Evolutionary conservation across 2,888 invertebrate species (phyloP).

Genomic region (Oeneis ivallda): DNA sequence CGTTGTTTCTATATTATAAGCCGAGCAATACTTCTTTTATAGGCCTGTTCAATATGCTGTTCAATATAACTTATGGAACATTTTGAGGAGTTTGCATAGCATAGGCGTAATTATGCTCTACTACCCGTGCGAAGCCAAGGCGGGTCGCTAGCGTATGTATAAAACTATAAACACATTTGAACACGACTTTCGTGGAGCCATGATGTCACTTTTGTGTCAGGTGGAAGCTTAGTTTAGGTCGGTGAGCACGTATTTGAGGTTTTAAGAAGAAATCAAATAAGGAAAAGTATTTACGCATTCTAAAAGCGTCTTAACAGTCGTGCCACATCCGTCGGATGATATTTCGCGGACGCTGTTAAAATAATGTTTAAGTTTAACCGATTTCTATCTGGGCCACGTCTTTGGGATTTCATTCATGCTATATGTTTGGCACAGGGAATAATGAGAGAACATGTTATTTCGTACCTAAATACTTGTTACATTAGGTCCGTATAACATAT

Average conservation of each 20-base stretch:
- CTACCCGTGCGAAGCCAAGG: too few species aligned
- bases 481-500: too few species aligned
- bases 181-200: slow-evolving; percentile 45
- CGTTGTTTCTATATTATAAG: too few species aligned
- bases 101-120: too few species aligned
- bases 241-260: slow-evolving; percentile 43
- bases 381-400: slow-evolving; percentile 21
- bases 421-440: background rate
- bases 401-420: slow-evolving; percentile 23
- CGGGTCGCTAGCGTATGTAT: too few species aligned
- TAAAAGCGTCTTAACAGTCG: slow-evolving; percentile 33
- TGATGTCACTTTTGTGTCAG: slow-evolving; percentile 46
- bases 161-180: slow-evolving; percentile 22
- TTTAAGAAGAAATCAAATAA: slow-evolving; percentile 44
- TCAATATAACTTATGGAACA: too few species aligned
- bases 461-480: too few species aligned
- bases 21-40: too few species aligned
- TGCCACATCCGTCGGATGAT: slow-evolving; percentile 35
- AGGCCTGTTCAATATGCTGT: too few species aligned
- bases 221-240: slow-evolving; percentile 39
- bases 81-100: too few species aligned
- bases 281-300: slow-evolving; percentile 44
- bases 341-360: slow-evolving; percentile 30
- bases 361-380: slow-evolving; percentile 22
- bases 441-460: background rate